Evolutionary conservation across 2,113 vertebrate species (phyloP).

Genomic region (Ia io): DNA sequence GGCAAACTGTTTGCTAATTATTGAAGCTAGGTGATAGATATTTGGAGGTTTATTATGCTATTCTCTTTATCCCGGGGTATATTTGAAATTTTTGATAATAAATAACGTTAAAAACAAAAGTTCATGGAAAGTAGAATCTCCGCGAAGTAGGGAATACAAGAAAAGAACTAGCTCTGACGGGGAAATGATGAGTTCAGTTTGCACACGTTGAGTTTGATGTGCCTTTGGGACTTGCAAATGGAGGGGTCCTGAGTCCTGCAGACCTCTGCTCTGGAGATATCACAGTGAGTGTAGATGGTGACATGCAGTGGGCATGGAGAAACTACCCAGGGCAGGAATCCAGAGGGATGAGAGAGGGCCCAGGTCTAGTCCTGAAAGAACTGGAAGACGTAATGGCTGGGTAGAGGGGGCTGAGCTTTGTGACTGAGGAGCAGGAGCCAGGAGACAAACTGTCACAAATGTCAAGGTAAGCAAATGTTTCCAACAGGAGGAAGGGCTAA

Average conservation of each 20-base stretch:
- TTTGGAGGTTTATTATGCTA: neutral
- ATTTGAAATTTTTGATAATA: neutral
- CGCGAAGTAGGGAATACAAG: neutral
- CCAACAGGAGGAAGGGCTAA: neutral
- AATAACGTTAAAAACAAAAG: neutral
- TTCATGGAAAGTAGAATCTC: neutral
- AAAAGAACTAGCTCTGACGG: neutral
- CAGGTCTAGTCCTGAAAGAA: neutral
- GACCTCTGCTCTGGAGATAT: neutral
- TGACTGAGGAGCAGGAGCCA: neutral
- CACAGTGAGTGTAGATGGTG: neutral
- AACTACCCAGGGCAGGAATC: neutral
- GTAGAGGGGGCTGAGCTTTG: neutral
- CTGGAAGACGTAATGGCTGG: neutral
- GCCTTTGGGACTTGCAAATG: neutral
- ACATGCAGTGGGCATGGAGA: neutral
- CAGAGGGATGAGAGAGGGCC: neutral
- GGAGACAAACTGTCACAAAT: neutral
- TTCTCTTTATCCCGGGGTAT: neutral
- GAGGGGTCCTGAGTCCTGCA: neutral
- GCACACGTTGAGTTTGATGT: neutral
- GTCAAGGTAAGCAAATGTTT: neutral
- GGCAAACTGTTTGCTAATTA: neutral
- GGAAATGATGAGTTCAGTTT: neutral
- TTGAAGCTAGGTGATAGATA: neutral